Base-by-base conservation (phyloP, 2,797 vertebrate genomes). In the Anguilla marmorata region DNA sequence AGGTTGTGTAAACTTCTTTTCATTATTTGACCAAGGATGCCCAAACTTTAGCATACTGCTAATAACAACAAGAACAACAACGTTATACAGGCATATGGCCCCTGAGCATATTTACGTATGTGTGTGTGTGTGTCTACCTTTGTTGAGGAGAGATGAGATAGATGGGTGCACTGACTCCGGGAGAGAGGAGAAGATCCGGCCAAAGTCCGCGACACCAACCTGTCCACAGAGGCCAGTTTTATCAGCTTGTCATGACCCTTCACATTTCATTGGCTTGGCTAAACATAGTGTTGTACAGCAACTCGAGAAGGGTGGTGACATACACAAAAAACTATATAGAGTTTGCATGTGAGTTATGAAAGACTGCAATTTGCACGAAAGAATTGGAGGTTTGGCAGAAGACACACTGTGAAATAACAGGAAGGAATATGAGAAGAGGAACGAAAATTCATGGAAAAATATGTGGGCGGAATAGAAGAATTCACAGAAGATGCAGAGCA, bases 181-280 rank as follows among this genome's bases (percentile, higher is more conserved):
- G 86, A 86, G n/a, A 92, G 91, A 92, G 89, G 93, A 91, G 93
- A 93, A 93, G 93, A 92, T 93, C 93, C 84, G 87, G 93, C 88
- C 86, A 93, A 37, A 91, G 93, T 95, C 95, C 91, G 94, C 89
- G 92, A 95, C 93, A 90, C 45, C 91, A 85, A 19, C 87, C 69
- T 45, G 89, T 66, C 85, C 0, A 50, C 90, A 80, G 90, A 88
- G 89, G 85, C 93, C 93, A 93, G 93, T 95, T 95, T 96, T 96
- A 96, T 96, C 94, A 93, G 91, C 90, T 92, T 92, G 93, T 94
- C 94, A 90, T 96, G 96, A 96, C 96, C 96, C 95, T 94, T 97
- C 94, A 96, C 96, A 96, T 97, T 96, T 96, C 93, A 95, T 94
- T 92, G 91, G 93, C 56, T 84, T 50, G 2, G 91, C 94, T 96